Percentiles rank a stretch among this genome's conserved stretches.
Evolutionary conservation across 2,797 vertebrate genomes (phyloP).

Genomic region (Loris lydekkerianus): DNA sequence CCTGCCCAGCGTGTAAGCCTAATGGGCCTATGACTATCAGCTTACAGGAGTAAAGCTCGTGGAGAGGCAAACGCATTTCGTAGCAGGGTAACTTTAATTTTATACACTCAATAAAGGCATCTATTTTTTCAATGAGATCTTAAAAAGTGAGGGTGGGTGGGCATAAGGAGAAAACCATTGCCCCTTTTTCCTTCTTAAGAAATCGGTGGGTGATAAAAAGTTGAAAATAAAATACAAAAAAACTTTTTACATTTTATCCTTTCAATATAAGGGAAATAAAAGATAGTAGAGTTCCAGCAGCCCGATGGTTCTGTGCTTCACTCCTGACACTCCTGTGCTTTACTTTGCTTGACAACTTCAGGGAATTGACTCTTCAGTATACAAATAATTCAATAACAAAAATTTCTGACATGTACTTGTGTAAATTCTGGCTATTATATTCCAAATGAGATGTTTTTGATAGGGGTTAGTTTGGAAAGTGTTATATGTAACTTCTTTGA

Average conservation of each 20-base stretch:
- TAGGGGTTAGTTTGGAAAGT: background rate
- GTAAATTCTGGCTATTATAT: background rate
- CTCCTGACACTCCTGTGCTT: too few species aligned
- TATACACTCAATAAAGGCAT: background rate
- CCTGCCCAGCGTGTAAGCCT: background rate
- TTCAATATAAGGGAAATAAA: background rate
- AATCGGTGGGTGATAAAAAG: background rate
- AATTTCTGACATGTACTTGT: background rate
- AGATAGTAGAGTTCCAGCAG: background rate
- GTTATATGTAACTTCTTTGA: background rate
- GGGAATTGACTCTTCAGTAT: background rate
- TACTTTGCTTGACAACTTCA: background rate
- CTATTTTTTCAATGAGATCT: conserved; percentile 13
- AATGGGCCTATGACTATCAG: background rate
- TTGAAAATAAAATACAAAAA: background rate
- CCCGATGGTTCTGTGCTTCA: background rate
- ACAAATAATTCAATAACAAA: conserved; percentile 11
- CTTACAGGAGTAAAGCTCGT: background rate
- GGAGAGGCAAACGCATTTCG: background rate
- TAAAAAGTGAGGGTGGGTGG: background rate
- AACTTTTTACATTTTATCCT: background rate
- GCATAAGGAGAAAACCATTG: background rate
- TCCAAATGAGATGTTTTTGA: background rate
- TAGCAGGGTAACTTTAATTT: conserved; percentile 11
- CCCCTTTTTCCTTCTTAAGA: background rate